Evolutionary conservation across 2,888 invertebrate species (phyloP).

Genomic region (Machimus atricapillus): DNA sequence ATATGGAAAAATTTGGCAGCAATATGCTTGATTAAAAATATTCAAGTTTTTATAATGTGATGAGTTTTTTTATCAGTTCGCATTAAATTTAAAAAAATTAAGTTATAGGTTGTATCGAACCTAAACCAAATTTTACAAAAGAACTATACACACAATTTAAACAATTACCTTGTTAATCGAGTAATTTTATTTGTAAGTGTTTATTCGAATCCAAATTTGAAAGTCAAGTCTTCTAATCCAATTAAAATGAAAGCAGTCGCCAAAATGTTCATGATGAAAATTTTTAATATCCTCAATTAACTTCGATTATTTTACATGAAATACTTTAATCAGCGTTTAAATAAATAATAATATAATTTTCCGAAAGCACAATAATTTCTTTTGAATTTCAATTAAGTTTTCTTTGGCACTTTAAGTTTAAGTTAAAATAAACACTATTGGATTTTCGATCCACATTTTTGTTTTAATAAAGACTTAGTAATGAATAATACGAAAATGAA

Average conservation of each 20-base stretch:
- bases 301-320: background rate
- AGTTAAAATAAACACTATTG: too few species aligned
- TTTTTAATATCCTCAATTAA: background rate
- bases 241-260: background rate
- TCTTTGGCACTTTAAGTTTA: background rate
- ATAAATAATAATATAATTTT: background rate
- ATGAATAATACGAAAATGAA: background rate
- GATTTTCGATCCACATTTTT: background rate
- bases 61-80: too few species aligned
- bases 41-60: too few species aligned
- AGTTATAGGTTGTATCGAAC: too few species aligned
- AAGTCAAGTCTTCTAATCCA: background rate
- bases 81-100: too few species aligned
- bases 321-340: background rate
- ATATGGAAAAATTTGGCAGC: too few species aligned
- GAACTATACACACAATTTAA: too few species aligned
- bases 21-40: too few species aligned
- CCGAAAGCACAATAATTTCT: background rate
- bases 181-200: too few species aligned
- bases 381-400: background rate
- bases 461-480: background rate
- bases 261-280: background rate
- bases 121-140: too few species aligned
- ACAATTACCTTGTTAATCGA: too few species aligned
- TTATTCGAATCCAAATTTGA: too few species aligned